A percentile compares a stretch with the other conserved stretches of the same genome.
Evolutionary conservation across 53 echinoderm and acorn worm species (phyloP).

Genomic region (Pentamera pediparva): DNA sequence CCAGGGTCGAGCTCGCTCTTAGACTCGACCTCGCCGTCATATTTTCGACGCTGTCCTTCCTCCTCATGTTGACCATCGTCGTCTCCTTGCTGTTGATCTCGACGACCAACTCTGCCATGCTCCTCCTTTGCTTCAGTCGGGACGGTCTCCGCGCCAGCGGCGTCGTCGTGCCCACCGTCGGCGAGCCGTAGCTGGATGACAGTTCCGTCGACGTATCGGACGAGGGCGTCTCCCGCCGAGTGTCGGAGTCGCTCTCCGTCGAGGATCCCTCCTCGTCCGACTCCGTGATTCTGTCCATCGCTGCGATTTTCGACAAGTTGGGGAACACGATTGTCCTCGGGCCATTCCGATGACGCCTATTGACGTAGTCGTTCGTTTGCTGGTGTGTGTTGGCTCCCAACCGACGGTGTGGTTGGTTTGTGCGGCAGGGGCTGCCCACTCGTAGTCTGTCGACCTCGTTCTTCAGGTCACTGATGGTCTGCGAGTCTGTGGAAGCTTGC

Average conservation of each 20-base stretch:
- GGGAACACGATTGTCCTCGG: constrained; percentile 2
- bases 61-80: not conserved
- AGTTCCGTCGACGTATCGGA: constrained; percentile 16
- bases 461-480: constrained; percentile 47
- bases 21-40: not conserved
- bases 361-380: not conserved
- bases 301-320: not conserved
- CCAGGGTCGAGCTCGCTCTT: not conserved
- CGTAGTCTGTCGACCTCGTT: constrained; percentile 51
- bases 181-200: not conserved
- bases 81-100: not conserved
- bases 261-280: constrained; percentile 8
- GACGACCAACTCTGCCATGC: constrained; percentile 11
- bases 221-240: not conserved
- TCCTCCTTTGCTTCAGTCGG: not conserved
- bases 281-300: constrained; percentile 3
- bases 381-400: not conserved
- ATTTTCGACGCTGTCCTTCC: not conserved
- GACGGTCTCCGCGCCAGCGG: not conserved
- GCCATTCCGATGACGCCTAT: not conserved
- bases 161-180: constrained; percentile 7
- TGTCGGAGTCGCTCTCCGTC: constrained; percentile 6
- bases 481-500: constrained; percentile 51
- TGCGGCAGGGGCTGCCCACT: constrained; percentile 12
- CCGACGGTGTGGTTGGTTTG: constrained; percentile 11